Percentiles rank a stretch among this genome's conserved stretches.
phyloP scores from a whole-genome alignment of 1,140 invertebrate genomes.

The Hestina assimilis region DNA sequence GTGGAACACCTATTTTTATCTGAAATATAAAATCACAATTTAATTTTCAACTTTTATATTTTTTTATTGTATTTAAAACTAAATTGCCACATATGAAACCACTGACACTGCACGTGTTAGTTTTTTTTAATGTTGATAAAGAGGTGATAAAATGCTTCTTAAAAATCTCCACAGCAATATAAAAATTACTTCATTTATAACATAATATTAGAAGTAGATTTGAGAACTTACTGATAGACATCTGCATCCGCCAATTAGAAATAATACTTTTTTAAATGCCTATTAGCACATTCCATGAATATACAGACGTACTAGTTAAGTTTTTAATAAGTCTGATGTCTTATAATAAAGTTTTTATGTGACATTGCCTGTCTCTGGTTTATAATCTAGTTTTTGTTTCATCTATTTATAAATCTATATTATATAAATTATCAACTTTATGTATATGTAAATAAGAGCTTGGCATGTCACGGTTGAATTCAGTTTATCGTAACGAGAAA shows the following conservation, averaged over 20 bases:
- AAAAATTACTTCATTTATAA: too few relatives aligned
- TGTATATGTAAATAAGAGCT: neutral
- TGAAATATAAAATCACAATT: too few relatives aligned
- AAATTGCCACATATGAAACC: too few relatives aligned
- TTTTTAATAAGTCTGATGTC: neutral
- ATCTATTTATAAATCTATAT: neutral
- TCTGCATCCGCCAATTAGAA: neutral
- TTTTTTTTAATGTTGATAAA: too few relatives aligned
- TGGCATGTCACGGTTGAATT: neutral
- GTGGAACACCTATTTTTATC: neutral
- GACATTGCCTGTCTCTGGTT: neutral
- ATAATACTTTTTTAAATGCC: neutral
- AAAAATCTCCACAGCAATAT: too few relatives aligned
- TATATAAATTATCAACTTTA: constrained; percentile 4
- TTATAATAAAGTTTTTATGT: constrained; percentile 2
- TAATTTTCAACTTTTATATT: too few relatives aligned
- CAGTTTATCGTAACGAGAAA: constrained; percentile 13
- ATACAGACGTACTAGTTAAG: neutral
- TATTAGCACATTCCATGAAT: neutral
- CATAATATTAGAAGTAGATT: too few relatives aligned
- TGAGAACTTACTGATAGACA: too few relatives aligned
- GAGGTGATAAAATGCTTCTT: too few relatives aligned
- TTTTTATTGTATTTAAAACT: too few relatives aligned
- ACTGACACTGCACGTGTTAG: too few relatives aligned
- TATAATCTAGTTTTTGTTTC: neutral